Evolutionary conservation across 2,888 invertebrate genomes (phyloP).

Genomic region (Scotopteryx bipunctaria): DNA sequence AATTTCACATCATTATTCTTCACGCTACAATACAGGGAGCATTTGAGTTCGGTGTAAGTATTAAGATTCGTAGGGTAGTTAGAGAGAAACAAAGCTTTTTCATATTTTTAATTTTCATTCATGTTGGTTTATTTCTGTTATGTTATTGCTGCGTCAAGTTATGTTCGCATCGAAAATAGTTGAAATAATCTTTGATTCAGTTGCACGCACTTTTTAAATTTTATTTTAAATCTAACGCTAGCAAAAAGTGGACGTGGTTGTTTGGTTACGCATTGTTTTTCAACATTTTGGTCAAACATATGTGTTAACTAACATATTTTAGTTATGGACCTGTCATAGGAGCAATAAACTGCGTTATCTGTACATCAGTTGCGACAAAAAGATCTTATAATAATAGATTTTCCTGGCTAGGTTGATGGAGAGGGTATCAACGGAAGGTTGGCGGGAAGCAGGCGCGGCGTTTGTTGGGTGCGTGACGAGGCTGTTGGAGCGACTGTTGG

Average conservation of each 20-base stretch:
- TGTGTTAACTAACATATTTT: too few relatives aligned
- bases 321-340: too few relatives aligned
- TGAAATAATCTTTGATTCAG: neutral
- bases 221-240: too few relatives aligned
- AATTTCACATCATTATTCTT: slow-evolving; percentile 34
- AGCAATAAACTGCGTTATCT: too few relatives aligned
- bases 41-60: slow-evolving; percentile 96
- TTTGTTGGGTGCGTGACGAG: slow-evolving; percentile 96
- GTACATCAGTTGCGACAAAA: too few relatives aligned
- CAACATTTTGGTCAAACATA: too few relatives aligned
- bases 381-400: too few relatives aligned
- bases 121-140: neutral
- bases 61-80: neutral
- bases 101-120: neutral
- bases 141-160: neutral
- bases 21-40: slow-evolving; percentile 87
- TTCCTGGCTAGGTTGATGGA: slow-evolving; percentile 92
- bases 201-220: too few relatives aligned
- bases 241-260: too few relatives aligned
- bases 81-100: neutral
- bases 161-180: too few relatives aligned
- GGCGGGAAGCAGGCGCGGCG: slow-evolving; percentile 96
- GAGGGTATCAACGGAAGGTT: slow-evolving; percentile 92
- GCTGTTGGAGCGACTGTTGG: slow-evolving; percentile 92
- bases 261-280: too few relatives aligned